Percentiles rank a stretch among this genome's conserved stretches.
These are phyloP conservation scores for Neodiprion pinetum DNA, from an alignment of 1,140 invertebrate species.

Conservation along the genomic window DNA sequence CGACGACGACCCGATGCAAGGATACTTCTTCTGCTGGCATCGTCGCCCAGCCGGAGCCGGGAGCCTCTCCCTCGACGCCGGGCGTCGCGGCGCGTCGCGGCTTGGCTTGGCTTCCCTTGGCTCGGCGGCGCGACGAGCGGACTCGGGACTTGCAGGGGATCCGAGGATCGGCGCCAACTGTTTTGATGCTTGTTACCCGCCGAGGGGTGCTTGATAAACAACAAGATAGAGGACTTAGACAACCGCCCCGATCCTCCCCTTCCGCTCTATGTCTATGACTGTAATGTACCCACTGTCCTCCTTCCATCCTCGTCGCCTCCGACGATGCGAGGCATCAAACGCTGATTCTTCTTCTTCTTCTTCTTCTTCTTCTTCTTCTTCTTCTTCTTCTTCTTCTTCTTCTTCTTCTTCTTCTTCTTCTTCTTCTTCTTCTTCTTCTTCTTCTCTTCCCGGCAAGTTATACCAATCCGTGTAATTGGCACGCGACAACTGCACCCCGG, in stretches of 20 bases:
- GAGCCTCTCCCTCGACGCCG: constrained; percentile 11
- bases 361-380: too few species aligned
- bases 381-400: too few species aligned
- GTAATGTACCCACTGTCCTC: too few species aligned
- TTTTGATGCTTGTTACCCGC: constrained; percentile 51
- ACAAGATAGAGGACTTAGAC: constrained; percentile 38
- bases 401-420: too few species aligned
- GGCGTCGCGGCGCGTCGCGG: constrained; percentile 1
- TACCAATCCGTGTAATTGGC: too few species aligned
- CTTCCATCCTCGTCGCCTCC: too few species aligned
- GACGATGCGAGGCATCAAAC: too few species aligned
- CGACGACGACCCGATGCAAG: constrained; percentile 36
- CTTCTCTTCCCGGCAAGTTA: too few species aligned
- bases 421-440: too few species aligned
- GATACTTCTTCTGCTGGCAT: constrained; percentile 41
- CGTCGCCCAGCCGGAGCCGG: constrained; percentile 17
- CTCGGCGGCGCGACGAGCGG: constrained; percentile 4
- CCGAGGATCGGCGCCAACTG: constrained; percentile 51
- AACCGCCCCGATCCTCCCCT: constrained; percentile 12
- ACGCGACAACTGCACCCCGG: too few species aligned
- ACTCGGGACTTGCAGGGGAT: constrained; percentile 37
- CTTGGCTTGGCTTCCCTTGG: constrained; percentile 8
- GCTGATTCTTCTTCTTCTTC: too few species aligned
- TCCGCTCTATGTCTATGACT: not conserved
- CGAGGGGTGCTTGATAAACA: constrained; percentile 46